Evolutionary conservation across 2,113 vertebrate species (phyloP).

Genomic region (Leucoraja erinaceus): DNA sequence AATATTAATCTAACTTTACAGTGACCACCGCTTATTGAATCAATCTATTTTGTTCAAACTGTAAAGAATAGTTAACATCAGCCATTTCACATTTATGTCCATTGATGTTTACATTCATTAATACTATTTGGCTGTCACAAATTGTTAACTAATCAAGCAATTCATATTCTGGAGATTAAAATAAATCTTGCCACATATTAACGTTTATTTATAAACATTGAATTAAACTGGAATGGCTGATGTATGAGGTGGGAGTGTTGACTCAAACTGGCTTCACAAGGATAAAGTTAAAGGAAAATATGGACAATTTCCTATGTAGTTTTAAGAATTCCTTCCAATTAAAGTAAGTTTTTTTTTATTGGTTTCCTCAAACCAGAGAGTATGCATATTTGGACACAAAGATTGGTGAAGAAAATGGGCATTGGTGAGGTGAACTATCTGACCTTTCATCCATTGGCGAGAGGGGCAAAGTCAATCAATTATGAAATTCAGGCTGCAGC

Average conservation of each 20-base stretch:
- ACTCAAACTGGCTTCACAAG: neutral
- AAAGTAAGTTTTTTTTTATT: neutral
- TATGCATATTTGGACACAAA: constrained; percentile 67
- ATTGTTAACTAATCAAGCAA: neutral
- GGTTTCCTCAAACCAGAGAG: constrained; percentile 56
- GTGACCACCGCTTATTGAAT: neutral
- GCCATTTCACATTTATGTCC: neutral
- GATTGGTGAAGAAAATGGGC: constrained; percentile 57
- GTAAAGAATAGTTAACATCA: constrained; percentile 11
- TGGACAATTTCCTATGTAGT: neutral
- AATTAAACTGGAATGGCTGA: neutral
- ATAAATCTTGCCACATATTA: neutral
- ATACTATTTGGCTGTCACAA: neutral
- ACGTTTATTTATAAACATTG: neutral
- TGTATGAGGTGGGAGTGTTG: neutral
- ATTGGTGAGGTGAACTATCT: constrained; percentile 55
- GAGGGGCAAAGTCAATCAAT: constrained; percentile 50
- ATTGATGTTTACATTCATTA: neutral
- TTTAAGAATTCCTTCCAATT: neutral
- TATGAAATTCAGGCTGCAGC: constrained; percentile 75
- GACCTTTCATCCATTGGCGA: constrained; percentile 58
- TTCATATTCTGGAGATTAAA: neutral
- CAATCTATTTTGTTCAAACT: neutral
- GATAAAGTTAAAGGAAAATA: neutral
- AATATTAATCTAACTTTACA: neutral